phyloP scores from a whole-genome alignment of 2,113 vertebrate genomes.

The Periophthalmodon schlosseri region DNA sequence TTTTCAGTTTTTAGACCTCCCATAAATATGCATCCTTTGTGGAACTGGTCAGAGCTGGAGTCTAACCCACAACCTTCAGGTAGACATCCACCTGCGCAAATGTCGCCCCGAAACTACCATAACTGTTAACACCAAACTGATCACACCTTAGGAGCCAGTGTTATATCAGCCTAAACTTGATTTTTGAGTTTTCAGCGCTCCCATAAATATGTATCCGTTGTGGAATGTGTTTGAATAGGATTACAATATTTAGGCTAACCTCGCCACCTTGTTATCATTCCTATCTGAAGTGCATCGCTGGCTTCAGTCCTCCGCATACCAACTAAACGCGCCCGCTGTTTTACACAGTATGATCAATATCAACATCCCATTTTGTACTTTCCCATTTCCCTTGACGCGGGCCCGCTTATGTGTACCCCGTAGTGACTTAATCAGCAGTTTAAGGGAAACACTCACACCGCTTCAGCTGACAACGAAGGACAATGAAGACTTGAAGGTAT shows the following conservation, averaged over 20 bases:
- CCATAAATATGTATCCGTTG: too few species aligned
- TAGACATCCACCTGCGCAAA: too few species aligned
- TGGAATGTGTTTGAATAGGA: background rate
- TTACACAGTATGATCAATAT: slow-evolving; percentile 60
- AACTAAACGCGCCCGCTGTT: slow-evolving; percentile 60
- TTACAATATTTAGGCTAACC: background rate
- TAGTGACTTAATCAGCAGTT: slow-evolving; percentile 68
- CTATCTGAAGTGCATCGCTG: background rate
- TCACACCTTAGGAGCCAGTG: too few species aligned
- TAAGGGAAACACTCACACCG: slow-evolving; percentile 58
- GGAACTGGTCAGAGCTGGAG: too few species aligned
- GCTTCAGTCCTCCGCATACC: slow-evolving; percentile 33
- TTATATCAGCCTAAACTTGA: too few species aligned
- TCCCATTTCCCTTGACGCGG: slow-evolving; percentile 52
- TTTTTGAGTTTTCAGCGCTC: too few species aligned
- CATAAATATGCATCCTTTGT: too few species aligned
- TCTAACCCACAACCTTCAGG: too few species aligned
- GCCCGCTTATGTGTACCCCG: slow-evolving; percentile 37
- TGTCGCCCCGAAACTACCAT: too few species aligned
- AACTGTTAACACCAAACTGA: too few species aligned
- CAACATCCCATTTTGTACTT: slow-evolving; percentile 60
- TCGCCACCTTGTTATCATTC: background rate
- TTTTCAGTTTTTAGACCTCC: too few species aligned
- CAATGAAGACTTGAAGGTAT: slow-evolving; percentile 62
- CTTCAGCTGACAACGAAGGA: slow-evolving; percentile 66